Evolutionary conservation across 2,113 vertebrate genomes (phyloP), one percentile per base, ranked within the genome.

Genomic region (Ranitomeya variabilis): DNA sequence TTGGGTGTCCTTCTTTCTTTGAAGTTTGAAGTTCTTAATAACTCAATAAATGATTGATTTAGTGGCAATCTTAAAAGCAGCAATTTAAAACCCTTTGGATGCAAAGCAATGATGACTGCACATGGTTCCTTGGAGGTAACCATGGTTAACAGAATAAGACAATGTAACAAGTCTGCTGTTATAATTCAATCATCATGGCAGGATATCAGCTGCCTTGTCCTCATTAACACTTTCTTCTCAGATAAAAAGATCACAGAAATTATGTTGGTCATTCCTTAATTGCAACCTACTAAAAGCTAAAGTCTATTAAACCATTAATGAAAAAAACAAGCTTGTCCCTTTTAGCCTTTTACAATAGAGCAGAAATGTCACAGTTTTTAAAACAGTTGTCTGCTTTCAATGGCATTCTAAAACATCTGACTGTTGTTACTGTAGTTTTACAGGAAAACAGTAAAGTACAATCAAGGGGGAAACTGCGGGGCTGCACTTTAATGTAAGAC

Each of bases 401-500:
- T 45, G 51, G 21, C 81, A 54, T 16, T 23, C 37, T 83, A 69
- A 67, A 69, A 69, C 45, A 83, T 66, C 21, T 54, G 7, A 80
- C 26, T 52, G 7, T 19, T 80, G 57, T 60, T 62, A 82, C 59
- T 82, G 31, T 64, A 21, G 81, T 66, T 69, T 69, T 23, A 67
- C 62, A n/a, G 18, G 31, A 14, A 54, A 83, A 37, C 16, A n/a
- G 31, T 52, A 21, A 67, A 14, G 13, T 69, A 69, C 14, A 52
- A 55, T 51, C 19, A 82, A 23, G 12, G 23, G 82, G 62, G 9
- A 26, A 15, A 54, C 21, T 16, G 7, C 19, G 9, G 21, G 59
- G 26, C 16, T 86, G 6, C 77, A 18, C 31, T 62, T 31, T 26
- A 88, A 83, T 83, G 37, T 66, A 76, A 76, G 57, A 77, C 37